Evolutionary conservation across 2,888 invertebrate genomes (phyloP), one percentile per base, ranked within the genome.

Genomic region (Alsophila aescularia): DNA sequence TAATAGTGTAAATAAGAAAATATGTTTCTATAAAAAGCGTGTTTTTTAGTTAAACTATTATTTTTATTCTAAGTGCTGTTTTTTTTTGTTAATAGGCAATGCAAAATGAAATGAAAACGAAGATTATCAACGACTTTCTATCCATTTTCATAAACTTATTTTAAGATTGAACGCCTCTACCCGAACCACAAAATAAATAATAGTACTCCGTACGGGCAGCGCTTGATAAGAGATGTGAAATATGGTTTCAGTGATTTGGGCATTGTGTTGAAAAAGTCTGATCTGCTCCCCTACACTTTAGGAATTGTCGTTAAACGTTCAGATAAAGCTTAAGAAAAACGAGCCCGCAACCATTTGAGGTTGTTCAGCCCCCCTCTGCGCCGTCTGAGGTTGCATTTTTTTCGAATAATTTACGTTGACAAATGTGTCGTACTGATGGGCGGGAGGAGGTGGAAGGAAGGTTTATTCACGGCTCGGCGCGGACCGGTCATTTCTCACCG

Each of bases 351-450:
- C 15, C 21, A 24, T 21, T 14, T 18, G 9, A 8, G 24, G 27
- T 43, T 34, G 37, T 35, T 24, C 18, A 13, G 24, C 9, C 16
- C 15, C 2, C 31, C 18, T 18, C 18, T 2, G 15, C 50, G 29
- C 9, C 21, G 15, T 16, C 18, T 21, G 31, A 13, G 24, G 35
- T 15, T 57, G 55, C 59, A 56, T 56, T 61, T 64, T 50, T 58
- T 57, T 58, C 52, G 44, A 60, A 62, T 60, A 29, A 57, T 62
- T 60, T 52, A 62, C 41, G 45, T 50, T 58, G 62, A 62, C 55
- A 60, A 66, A 66, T 66, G 66, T 12, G 12, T 10, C 12, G 9
- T 8, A n/a, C 10, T 18, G 7, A 32, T 2, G 41, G 10, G 12
- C 13, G n/a, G 44, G 40, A 0, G 45, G 5, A 13, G 14, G 35